phyloP scores from a whole-genome alignment of 2,888 invertebrate species.

The Dastarcus helophoroides region DNA sequence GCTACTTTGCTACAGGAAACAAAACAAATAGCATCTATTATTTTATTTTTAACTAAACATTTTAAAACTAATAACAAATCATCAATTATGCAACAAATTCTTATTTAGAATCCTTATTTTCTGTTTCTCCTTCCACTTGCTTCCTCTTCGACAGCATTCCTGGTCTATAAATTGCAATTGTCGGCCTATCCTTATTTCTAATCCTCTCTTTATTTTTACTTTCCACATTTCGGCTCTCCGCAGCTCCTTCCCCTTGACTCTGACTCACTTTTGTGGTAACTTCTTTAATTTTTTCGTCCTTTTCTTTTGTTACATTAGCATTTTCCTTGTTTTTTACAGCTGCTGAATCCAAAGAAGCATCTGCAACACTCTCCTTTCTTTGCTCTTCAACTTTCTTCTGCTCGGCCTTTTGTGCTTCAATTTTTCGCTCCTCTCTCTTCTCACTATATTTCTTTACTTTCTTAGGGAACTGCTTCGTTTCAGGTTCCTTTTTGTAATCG shows the following conservation, averaged over 20 bases:
- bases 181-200: slow-evolving; percentile 68
- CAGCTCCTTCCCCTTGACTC: background rate
- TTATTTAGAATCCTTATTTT: no score
- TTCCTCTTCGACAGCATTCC: slow-evolving; percentile 74
- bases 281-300: slow-evolving; percentile 2
- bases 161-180: slow-evolving; percentile 81
- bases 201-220: slow-evolving; percentile 33
- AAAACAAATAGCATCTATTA: no score
- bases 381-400: slow-evolving; percentile 6
- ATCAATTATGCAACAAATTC: no score
- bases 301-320: no score
- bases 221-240: background rate
- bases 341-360: slow-evolving; percentile 7
- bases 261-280: background rate
- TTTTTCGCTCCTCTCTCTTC: slow-evolving; percentile 33
- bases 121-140: slow-evolving; percentile 35
- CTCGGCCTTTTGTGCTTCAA: slow-evolving; percentile 30
- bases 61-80: no score
- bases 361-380: slow-evolving; percentile 14
- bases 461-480: slow-evolving; percentile 18
- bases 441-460: slow-evolving; percentile 36
- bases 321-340: no score
- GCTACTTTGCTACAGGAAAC: no score
- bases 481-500: slow-evolving; percentile 9
- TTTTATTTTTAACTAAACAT: no score